Conservation (phyloP, 37 sponge, comb jelly and placozoan species). For the Agelas oroides region DNA sequence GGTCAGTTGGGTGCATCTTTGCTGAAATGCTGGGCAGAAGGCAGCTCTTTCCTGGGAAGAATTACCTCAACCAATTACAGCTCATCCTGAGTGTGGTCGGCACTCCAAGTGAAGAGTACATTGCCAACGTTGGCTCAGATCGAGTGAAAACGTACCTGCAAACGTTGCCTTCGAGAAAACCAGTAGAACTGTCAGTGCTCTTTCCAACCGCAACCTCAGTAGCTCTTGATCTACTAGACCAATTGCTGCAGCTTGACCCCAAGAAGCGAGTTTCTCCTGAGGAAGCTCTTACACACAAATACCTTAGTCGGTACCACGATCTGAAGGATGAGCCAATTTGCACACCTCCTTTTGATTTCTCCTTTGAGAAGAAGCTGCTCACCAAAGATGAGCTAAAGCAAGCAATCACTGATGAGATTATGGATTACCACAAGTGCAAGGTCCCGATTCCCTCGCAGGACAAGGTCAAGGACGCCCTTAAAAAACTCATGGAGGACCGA, state of each 20-base stretch:
- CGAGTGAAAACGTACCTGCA: constrained; percentile 81
- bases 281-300: constrained; percentile 78
- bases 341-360: constrained; percentile 82
- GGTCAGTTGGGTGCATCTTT: constrained; percentile 93
- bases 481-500: constrained; percentile 62
- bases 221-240: constrained; percentile 74
- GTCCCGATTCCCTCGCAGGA: constrained; percentile 74
- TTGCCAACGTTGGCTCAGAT: constrained; percentile 69
- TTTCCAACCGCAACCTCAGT: constrained; percentile 59
- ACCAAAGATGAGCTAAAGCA: constrained; percentile 71
- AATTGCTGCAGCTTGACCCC: constrained; percentile 80
- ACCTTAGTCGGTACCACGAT: constrained; percentile 84
- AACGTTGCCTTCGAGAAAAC: constrained; percentile 60
- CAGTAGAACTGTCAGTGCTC: constrained; percentile 65
- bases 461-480: constrained; percentile 55
- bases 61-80: constrained; percentile 88
- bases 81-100: constrained; percentile 90
- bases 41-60: constrained; percentile 89
- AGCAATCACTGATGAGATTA: constrained; percentile 80
- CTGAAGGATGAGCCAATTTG: constrained; percentile 89
- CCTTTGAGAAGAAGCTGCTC: constrained; percentile 81
- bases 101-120: constrained; percentile 80
- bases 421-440: constrained; percentile 78
- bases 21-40: constrained; percentile 88
- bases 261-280: constrained; percentile 56